Conservation (phyloP, 2,113 vertebrate species). For the Scomber colias region DNA sequence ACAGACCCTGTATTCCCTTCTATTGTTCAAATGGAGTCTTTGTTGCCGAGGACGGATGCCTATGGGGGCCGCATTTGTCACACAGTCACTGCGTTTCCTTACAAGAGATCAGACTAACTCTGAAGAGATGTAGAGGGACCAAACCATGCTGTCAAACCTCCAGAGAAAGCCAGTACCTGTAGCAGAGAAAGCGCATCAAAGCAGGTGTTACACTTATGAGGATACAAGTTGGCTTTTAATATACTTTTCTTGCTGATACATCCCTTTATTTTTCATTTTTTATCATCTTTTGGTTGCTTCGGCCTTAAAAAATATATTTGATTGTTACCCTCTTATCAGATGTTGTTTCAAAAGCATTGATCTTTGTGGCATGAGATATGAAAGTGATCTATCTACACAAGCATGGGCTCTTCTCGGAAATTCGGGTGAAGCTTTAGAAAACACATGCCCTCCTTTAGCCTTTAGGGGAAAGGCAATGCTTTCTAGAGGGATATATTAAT, state of each 20-base stretch:
- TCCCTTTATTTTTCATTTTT: neutral
- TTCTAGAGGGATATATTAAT: constrained; percentile 77
- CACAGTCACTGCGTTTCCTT: constrained; percentile 38
- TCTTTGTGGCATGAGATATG: constrained; percentile 1
- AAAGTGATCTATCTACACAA: neutral
- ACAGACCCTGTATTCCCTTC: neutral
- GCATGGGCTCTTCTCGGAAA: neutral
- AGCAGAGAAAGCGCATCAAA: constrained; percentile 36
- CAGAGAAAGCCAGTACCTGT: constrained; percentile 45
- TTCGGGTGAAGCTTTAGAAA: constrained; percentile 27
- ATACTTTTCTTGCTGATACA: constrained; percentile 16
- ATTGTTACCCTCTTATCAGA: constrained; percentile 21
- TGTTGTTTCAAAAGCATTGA: constrained; percentile 8
- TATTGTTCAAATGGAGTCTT: constrained; percentile 54
- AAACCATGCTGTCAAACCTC: constrained; percentile 41
- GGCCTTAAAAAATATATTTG: constrained; percentile 11
- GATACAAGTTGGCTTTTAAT: constrained; percentile 26
- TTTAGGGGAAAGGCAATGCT: constrained; percentile 47
- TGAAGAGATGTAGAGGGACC: constrained; percentile 35
- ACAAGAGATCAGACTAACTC: constrained; percentile 38
- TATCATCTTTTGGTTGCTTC: neutral
- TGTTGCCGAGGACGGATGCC: constrained; percentile 37
- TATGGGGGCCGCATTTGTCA: constrained; percentile 49
- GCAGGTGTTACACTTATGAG: constrained; percentile 9
- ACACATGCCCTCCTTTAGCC: constrained; percentile 42